Percentiles rank a stretch among this genome's conserved stretches.
Evolutionary conservation across 2,797 vertebrate species (phyloP).

Genomic region (Rhadinocentrus ornatus): DNA sequence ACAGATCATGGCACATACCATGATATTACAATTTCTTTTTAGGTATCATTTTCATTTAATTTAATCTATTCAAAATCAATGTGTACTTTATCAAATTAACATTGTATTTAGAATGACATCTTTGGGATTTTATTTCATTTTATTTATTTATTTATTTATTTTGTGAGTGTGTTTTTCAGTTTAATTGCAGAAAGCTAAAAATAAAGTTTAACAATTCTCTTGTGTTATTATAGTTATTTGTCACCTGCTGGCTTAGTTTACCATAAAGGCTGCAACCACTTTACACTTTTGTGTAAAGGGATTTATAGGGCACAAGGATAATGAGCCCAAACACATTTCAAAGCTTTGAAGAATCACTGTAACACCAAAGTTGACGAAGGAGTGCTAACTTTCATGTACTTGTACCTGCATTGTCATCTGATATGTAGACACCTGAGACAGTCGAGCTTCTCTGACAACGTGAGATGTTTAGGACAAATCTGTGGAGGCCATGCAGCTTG

Average conservation of each 20-base stretch:
- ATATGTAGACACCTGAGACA: not conserved
- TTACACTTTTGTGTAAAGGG: not conserved
- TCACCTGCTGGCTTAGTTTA: too few relatives aligned
- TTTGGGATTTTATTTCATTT: too few relatives aligned
- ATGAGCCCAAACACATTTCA: constrained; percentile 12
- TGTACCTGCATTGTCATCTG: not conserved
- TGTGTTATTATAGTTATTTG: too few relatives aligned
- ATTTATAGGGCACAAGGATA: constrained; percentile 1
- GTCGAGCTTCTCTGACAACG: not conserved
- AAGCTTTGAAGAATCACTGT: constrained; percentile 14
- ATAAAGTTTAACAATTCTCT: too few relatives aligned
- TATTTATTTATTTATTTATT: too few relatives aligned
- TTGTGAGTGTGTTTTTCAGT: too few relatives aligned
- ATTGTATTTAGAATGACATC: too few relatives aligned
- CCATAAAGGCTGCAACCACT: too few relatives aligned
- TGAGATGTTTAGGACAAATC: not conserved
- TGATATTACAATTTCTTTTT: too few relatives aligned
- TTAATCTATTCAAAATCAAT: not conserved
- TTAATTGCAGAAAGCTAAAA: too few relatives aligned
- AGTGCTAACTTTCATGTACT: constrained; percentile 5
- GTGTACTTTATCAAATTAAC: not conserved
- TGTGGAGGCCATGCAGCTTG: not conserved
- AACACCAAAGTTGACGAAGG: not conserved
- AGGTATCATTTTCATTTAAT: too few relatives aligned
- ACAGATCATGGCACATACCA: too few relatives aligned